Evolutionary conservation across 2,797 vertebrate genomes (phyloP).

Genomic region (Benthosema pterotum): DNA sequence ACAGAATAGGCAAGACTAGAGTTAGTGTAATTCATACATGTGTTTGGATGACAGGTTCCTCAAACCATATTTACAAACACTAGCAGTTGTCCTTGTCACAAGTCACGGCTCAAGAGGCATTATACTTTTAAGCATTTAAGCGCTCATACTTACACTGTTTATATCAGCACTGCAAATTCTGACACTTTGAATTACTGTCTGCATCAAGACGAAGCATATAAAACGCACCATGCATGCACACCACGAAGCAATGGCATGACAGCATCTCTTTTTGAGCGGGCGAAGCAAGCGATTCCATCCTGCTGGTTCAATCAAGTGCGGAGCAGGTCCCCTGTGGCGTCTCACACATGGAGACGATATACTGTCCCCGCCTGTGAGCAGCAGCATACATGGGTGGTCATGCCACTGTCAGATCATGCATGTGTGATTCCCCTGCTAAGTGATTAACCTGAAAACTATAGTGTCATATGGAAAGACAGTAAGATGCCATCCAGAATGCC

Average conservation of each 20-base stretch:
- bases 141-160: conserved; percentile 6
- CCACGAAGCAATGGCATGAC: conserved; percentile 40
- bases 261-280: conserved; percentile 57
- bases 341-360: conserved; percentile 36
- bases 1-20: neutral
- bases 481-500: too few relatives aligned
- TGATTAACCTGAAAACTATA: conserved; percentile 24
- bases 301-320: conserved; percentile 53
- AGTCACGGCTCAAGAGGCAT: conserved; percentile 9
- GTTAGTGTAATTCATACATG: neutral
- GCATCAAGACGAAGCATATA: conserved; percentile 35
- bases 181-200: conserved; percentile 50
- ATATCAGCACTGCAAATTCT: conserved; percentile 29
- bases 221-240: conserved; percentile 22
- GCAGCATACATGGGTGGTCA: neutral
- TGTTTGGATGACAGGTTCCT: conserved; percentile 2
- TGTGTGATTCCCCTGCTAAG: conserved; percentile 24
- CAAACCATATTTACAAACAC: neutral
- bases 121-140: conserved; percentile 26
- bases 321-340: conserved; percentile 48
- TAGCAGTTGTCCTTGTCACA: neutral
- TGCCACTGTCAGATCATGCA: conserved; percentile 34
- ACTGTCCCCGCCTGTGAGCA: conserved; percentile 25
- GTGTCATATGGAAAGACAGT: too few relatives aligned
- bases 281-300: conserved; percentile 51